Base-by-base conservation (phyloP, 2,797 vertebrate genomes). In the Galaxias olidus region DNA sequence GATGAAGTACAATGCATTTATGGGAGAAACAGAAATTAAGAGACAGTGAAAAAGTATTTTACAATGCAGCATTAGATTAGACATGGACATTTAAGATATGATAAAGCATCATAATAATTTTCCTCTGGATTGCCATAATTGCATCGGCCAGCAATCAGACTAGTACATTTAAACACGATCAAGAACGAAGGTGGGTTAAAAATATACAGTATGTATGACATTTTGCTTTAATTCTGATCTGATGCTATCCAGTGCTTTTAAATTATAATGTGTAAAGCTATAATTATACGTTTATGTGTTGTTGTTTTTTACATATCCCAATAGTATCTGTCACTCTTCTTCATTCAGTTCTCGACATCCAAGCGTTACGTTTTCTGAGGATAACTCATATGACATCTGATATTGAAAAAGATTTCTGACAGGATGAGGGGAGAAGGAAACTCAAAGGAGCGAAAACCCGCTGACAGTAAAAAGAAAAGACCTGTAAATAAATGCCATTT, bases 401-500 rank as follows among this genome's bases (percentile, higher is more conserved):
- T 57, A 53, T 19, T 9, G 47, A 61, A 61, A 61, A 40, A 11
- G 48, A 19, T 7, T 17, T 0, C 17, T 80, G 76, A 81, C 81
- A 74, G 76, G 41, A 49, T 52, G 69, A 45, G 59, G 14, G 44
- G 44, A 50, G 66, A 59, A 70, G 64, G 66, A 49, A 61, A 40
- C 59, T 60, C 61, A 18, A n/a, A 19, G 20, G 56, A 61, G 65
- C 17, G n/a, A 61, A 46, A 63, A 49, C 46, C 8, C 58, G 66
- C 69, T 77, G 85, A 74, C 76, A 80, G 76, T 63, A 4, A 44
- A 62, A 19, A 71, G n/a, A n/a, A n/a, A 58, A 19, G 17, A 48
- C 30, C 2, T 6, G 81, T 78, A 83, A 84, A 83, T 78, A 84
- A 84, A 84, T 15, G 74, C 49, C 63, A 13, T 68, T 67, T 74